A percentile compares a stretch with the other conserved stretches of the same genome.
These are phyloP conservation scores for Sebastes hubbsi DNA, from an alignment of 2,797 vertebrate genomes.

Conservation along the genomic window DNA sequence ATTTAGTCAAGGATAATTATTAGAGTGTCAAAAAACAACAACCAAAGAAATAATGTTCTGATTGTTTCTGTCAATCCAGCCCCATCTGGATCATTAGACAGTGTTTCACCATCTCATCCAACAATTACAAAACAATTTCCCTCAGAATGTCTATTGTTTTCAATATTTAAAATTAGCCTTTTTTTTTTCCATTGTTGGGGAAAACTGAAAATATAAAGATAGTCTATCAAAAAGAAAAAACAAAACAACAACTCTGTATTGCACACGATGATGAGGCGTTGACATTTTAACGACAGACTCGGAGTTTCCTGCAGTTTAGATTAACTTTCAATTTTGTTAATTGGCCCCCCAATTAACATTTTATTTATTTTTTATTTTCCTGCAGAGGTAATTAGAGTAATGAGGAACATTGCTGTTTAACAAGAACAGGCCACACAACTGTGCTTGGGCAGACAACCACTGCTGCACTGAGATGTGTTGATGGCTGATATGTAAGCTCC, in stretches of 20 bases:
- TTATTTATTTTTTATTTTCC: slow-evolving; percentile 45
- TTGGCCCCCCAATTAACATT: slow-evolving; percentile 46
- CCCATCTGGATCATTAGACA: neutral
- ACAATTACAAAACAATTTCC: neutral
- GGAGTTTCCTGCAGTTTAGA: slow-evolving; percentile 12
- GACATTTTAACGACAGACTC: slow-evolving; percentile 46
- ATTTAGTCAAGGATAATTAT: neutral
- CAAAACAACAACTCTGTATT: neutral
- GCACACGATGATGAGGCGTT: slow-evolving; percentile 2
- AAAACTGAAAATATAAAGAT: neutral
- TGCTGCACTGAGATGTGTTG: slow-evolving; percentile 27
- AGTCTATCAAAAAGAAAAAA: neutral
- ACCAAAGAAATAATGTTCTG: neutral
- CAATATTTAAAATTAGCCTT: neutral
- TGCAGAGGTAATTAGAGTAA: slow-evolving; percentile 62
- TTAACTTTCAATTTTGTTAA: slow-evolving; percentile 51
- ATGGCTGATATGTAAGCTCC: slow-evolving; percentile 40
- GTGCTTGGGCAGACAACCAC: slow-evolving; percentile 1
- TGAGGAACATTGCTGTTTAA: slow-evolving; percentile 46
- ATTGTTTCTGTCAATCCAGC: neutral
- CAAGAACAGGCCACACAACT: slow-evolving; percentile 28
- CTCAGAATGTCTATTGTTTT: neutral
- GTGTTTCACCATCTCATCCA: neutral
- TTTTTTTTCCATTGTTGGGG: neutral
- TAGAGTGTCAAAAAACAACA: neutral